Conservation (phyloP, 2,113 vertebrate species). For the Hemiprocne comata region DNA sequence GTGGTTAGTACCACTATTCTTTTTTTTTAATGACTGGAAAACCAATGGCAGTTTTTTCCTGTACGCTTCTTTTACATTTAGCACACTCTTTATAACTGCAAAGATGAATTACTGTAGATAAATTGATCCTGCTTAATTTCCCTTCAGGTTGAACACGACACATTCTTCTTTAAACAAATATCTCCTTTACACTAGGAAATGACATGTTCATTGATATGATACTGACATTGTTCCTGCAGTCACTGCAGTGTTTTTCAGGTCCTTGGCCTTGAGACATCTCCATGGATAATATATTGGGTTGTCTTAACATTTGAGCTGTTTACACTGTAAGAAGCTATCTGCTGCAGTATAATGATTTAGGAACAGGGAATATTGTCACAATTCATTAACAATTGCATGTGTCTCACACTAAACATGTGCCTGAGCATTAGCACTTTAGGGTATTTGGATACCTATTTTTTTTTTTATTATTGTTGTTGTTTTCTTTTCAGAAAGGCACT, state of each 20-base stretch:
- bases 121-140: conserved; percentile 18
- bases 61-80: not conserved
- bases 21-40: not conserved
- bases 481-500: conserved; percentile 25
- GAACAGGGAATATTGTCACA: not conserved
- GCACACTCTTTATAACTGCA: not conserved
- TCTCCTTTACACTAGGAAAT: not conserved
- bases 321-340: not conserved
- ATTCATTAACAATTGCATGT: not conserved
- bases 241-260: not conserved
- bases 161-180: conserved; percentile 37
- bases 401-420: not conserved
- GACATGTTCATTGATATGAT: not conserved
- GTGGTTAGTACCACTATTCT: not conserved
- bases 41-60: not conserved
- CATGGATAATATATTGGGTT: not conserved
- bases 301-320: not conserved
- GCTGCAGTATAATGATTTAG: not conserved
- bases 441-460: not conserved
- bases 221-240: not conserved
- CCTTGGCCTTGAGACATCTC: not conserved
- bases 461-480: not conserved
- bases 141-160: not conserved
- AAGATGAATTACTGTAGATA: not conserved
- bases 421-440: not conserved